Evolutionary conservation across 2,113 vertebrate genomes (phyloP).

Genomic region (Sylvietta virens): DNA sequence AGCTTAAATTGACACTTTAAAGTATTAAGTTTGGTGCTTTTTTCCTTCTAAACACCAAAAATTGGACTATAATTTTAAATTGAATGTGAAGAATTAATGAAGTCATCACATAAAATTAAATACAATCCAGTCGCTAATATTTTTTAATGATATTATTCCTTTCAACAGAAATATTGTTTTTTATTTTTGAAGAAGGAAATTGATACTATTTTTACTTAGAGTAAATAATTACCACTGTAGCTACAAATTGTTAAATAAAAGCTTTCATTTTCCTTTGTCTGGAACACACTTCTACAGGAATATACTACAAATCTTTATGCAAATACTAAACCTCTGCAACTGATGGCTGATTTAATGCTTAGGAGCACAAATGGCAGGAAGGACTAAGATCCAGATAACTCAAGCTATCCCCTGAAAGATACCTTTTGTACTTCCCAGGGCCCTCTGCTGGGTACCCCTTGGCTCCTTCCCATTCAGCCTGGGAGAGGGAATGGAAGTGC

Average conservation of each 20-base stretch:
- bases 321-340: neutral
- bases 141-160: neutral
- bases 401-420: neutral
- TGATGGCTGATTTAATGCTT: neutral
- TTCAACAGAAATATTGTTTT: neutral
- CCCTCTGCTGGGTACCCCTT: neutral
- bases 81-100: neutral
- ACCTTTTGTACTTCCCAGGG: neutral
- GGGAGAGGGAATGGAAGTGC: fast-evolving
- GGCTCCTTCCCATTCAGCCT: neutral
- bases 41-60: neutral
- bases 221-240: neutral
- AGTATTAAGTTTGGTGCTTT: fast-evolving
- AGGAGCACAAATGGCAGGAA: neutral
- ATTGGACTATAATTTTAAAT: neutral
- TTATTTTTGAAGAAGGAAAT: neutral
- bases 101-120: neutral
- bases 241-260: neutral
- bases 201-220: neutral
- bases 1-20: neutral
- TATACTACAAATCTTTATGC: neutral
- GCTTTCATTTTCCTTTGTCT: neutral
- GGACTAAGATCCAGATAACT: neutral
- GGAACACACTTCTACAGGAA: neutral
- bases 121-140: neutral